These are phyloP conservation scores for Lasioglossum calceatum DNA, from an alignment of 2,888 invertebrate species.

Conservation along the genomic window DNA sequence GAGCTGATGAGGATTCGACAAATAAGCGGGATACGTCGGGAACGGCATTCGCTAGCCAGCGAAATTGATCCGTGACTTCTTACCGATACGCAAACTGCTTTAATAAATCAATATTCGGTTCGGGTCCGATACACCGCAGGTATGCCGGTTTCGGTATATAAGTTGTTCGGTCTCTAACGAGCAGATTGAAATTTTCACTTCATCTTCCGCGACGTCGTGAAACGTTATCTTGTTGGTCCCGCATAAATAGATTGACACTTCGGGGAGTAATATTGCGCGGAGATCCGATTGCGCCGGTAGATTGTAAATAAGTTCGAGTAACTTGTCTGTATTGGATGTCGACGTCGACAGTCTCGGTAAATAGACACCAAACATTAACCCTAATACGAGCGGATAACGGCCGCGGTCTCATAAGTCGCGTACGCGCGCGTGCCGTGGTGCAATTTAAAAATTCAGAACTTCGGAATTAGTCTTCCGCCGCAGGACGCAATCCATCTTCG, in stretches of 20 bases:
- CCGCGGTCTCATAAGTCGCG: conserved; percentile 36
- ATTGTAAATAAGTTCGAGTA: conserved; percentile 34
- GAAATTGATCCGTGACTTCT: background rate
- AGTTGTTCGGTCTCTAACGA: background rate
- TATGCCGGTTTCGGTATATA: background rate
- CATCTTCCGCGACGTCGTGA: conserved; percentile 21
- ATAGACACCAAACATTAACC: conserved; percentile 54
- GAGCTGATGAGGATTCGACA: conserved; percentile 7
- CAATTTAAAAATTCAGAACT: conserved; percentile 50
- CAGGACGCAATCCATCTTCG: conserved; percentile 38
- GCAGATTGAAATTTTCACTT: conserved; percentile 25
- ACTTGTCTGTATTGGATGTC: conserved; percentile 52
- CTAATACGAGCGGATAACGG: conserved; percentile 40
- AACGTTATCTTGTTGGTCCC: conserved; percentile 31
- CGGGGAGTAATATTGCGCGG: conserved; percentile 39
- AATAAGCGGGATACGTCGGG: background rate
- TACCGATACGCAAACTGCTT: background rate
- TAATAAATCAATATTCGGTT: background rate
- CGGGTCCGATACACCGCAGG: background rate
- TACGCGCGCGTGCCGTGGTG: conserved; percentile 29
- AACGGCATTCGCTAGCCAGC: background rate
- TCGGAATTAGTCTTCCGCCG: conserved; percentile 20
- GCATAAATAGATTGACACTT: conserved; percentile 48
- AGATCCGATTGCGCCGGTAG: conserved; percentile 56
- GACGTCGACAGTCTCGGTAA: conserved; percentile 41